Conservation (phyloP, 2,888 invertebrate species). For the Epicampocera succincta region DNA sequence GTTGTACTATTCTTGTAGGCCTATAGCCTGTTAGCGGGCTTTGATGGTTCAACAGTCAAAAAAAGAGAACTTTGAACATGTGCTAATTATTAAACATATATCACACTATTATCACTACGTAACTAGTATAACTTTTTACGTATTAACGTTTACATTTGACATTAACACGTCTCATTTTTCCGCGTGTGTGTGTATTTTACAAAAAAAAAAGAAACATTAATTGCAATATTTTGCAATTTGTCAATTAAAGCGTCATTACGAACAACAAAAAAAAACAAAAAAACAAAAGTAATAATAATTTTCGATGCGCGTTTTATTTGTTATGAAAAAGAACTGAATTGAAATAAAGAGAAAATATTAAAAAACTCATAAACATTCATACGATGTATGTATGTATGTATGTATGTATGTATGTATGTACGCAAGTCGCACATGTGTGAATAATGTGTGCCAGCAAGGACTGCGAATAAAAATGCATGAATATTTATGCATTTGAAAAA, state of each 20-base stretch:
- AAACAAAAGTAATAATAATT: not conserved
- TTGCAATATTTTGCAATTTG: slow-evolving; percentile 34
- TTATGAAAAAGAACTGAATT: slow-evolving; percentile 14
- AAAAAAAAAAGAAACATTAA: slow-evolving; percentile 42
- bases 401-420: no score
- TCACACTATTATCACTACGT: not conserved
- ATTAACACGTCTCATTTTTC: not conserved
- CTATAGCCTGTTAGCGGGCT: no score
- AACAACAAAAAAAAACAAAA: no score
- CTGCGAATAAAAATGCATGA: slow-evolving; percentile 9
- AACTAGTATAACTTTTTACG: slow-evolving; percentile 30
- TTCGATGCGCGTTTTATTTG: slow-evolving; percentile 12
- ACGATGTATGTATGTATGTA: slow-evolving; percentile 15
- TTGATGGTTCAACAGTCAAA: no score
- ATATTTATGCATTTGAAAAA: slow-evolving; percentile 6
- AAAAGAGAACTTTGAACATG: no score
- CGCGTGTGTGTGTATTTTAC: not conserved
- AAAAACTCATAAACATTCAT: slow-evolving; percentile 7
- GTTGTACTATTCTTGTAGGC: no score
- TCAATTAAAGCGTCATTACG: slow-evolving; percentile 24
- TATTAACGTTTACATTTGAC: slow-evolving; percentile 7
- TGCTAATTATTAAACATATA: not conserved
- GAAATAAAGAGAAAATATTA: slow-evolving; percentile 24
- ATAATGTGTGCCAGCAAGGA: slow-evolving; percentile 47
- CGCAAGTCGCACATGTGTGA: slow-evolving; percentile 53